These are phyloP conservation scores for Hydropotes inermis DNA, from an alignment of 2,113 vertebrate species.

Conservation along the genomic window DNA sequence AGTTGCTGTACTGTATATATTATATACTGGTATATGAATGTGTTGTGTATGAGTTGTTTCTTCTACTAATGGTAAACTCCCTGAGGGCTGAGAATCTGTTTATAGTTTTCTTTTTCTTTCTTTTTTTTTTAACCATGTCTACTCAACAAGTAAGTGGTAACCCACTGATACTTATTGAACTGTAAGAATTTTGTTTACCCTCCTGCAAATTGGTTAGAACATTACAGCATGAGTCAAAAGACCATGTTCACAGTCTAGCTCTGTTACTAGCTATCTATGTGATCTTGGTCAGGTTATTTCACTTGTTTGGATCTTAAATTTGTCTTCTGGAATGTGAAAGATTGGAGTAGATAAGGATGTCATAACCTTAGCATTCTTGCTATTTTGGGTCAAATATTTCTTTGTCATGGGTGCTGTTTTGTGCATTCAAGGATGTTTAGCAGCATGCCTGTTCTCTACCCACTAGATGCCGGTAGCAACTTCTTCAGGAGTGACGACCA, in stretches of 20 bases:
- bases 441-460: not conserved
- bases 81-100: not conserved
- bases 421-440: not conserved
- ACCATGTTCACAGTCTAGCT: not conserved
- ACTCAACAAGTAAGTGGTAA: conserved; percentile 5
- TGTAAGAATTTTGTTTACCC: not conserved
- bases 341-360: not conserved
- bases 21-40: not conserved
- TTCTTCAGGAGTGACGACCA: not conserved
- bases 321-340: conserved; percentile 40
- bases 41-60: not conserved
- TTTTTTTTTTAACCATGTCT: not conserved
- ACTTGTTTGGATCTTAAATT: not conserved
- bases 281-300: not conserved
- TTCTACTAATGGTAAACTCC: not conserved
- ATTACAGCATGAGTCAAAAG: not conserved
- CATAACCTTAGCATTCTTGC: not conserved
- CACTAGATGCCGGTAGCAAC: not conserved
- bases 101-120: not conserved
- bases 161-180: not conserved
- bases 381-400: not conserved
- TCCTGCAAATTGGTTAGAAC: not conserved
- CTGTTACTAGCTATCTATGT: not conserved
- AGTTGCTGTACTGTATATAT: not conserved
- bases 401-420: not conserved